Evolutionary conservation across 2,797 vertebrate genomes (phyloP).

Genomic region (Hydrolagus colliei): DNA sequence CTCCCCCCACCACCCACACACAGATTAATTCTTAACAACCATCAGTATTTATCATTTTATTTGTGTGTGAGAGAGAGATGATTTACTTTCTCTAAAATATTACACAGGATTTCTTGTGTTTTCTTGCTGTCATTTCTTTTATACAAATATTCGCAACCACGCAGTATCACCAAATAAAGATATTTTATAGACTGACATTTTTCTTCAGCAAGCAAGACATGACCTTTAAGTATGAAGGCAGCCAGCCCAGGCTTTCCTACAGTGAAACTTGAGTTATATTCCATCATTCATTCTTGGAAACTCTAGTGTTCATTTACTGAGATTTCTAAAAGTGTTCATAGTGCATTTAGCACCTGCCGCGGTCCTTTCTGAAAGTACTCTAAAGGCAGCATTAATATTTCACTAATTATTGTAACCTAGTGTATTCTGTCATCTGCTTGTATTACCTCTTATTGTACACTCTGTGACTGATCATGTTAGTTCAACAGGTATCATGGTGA

Average conservation of each 20-base stretch:
- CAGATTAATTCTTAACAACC: no score
- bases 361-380: background rate
- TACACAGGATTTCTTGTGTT: no score
- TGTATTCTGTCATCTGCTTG: background rate
- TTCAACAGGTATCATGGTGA: background rate
- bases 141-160: no score
- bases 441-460: background rate
- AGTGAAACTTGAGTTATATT: background rate
- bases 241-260: no score
- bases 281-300: background rate
- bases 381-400: slow-evolving; percentile 23
- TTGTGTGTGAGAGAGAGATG: no score
- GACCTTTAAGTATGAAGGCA: background rate
- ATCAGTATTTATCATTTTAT: no score
- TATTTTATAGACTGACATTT: no score
- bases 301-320: slow-evolving; percentile 8
- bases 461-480: background rate
- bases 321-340: background rate
- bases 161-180: no score
- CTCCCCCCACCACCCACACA: no score
- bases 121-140: no score
- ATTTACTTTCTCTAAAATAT: no score
- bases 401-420: background rate
- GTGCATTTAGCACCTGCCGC: background rate
- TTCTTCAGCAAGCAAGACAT: no score